Conservation (phyloP, 2,113 vertebrate genomes). For the Gallinago undulata region DNA sequence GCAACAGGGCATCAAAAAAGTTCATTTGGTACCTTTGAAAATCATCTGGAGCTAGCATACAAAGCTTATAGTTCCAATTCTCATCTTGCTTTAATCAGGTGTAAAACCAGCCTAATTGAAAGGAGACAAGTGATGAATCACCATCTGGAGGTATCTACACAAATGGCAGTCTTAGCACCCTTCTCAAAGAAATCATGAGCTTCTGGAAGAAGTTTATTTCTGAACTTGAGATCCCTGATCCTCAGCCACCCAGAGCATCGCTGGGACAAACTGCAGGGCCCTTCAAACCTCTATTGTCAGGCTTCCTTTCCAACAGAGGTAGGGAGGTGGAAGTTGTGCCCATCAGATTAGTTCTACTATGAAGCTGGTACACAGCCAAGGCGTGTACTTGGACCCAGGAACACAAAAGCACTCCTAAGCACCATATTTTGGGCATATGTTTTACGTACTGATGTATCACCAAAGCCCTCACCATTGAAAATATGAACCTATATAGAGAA, state of each 20-base stretch:
- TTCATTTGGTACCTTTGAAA: background rate
- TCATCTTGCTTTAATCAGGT: background rate
- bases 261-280: background rate
- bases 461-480: background rate
- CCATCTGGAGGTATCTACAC: background rate
- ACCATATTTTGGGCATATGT: background rate
- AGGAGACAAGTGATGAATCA: background rate
- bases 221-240: background rate
- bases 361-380: rapidly evolving
- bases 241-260: rapidly evolving
- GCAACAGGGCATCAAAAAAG: background rate
- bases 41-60: background rate
- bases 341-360: background rate
- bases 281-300: background rate
- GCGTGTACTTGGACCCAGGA: background rate
- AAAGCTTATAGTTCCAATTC: background rate
- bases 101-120: constrained; percentile 19
- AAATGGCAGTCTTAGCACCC: background rate
- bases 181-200: background rate
- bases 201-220: background rate
- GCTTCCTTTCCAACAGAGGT: background rate
- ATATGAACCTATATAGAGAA: background rate
- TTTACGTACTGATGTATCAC: background rate
- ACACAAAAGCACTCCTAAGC: background rate
- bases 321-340: background rate